These are phyloP conservation scores for Trematocara marginatum DNA, from an alignment of 2,113 vertebrate species.

Conservation along the genomic window DNA sequence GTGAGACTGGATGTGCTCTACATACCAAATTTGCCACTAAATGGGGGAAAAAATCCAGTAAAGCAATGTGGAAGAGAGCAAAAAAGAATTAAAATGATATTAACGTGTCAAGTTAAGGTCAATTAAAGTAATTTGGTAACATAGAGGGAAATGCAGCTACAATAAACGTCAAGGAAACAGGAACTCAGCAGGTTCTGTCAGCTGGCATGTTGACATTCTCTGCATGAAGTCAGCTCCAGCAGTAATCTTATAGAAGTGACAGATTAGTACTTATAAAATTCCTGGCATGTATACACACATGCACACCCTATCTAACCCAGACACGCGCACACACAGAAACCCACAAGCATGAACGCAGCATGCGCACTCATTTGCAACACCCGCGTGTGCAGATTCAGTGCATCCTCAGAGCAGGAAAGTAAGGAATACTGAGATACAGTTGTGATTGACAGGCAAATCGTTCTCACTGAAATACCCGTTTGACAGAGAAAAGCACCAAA, in stretches of 20 bases:
- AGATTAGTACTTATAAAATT: constrained; percentile 30
- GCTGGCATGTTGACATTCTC: constrained; percentile 24
- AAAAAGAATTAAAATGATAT: constrained; percentile 27
- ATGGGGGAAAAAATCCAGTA: not conserved
- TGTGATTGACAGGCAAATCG: constrained; percentile 62
- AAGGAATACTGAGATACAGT: constrained; percentile 1
- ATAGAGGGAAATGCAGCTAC: constrained; percentile 11
- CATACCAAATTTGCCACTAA: constrained; percentile 7
- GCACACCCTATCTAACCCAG: not conserved
- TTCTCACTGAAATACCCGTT: constrained; percentile 24
- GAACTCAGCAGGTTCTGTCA: constrained; percentile 45
- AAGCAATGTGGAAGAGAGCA: not conserved
- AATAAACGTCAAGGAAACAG: constrained; percentile 27
- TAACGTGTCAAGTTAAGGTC: constrained; percentile 33
- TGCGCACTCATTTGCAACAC: not conserved
- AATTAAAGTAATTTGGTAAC: constrained; percentile 33
- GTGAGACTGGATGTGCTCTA: constrained; percentile 11
- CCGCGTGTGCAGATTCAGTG: not conserved
- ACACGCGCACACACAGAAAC: not conserved
- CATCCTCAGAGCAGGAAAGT: constrained; percentile 1
- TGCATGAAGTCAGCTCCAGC: not conserved
- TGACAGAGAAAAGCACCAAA: constrained; percentile 47
- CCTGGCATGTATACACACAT: not conserved
- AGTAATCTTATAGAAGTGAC: constrained; percentile 42
- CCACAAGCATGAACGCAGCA: not conserved